A percentile compares a stretch with the other conserved stretches of the same genome.
Evolutionary conservation across 2,113 vertebrate genomes (phyloP).

Genomic region (Malurus melanocephalus): DNA sequence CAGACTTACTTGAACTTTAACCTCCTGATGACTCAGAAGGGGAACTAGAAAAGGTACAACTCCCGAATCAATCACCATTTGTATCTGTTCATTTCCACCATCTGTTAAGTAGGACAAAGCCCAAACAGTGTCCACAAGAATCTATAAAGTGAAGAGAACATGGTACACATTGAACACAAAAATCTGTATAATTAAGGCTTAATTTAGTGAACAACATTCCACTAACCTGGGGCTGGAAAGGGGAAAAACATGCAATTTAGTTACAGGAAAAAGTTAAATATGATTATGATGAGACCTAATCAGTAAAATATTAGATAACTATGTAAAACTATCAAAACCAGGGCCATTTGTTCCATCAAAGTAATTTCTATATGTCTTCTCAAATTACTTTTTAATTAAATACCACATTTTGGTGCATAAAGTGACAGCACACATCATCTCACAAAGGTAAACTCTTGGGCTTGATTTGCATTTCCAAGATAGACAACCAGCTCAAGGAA

Average conservation of each 20-base stretch:
- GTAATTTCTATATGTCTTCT: background rate
- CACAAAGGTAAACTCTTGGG: background rate
- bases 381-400: background rate
- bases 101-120: constrained; percentile 97
- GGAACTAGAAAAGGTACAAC: constrained; percentile 97
- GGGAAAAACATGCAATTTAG: background rate
- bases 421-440: background rate
- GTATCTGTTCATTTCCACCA: constrained; percentile 97
- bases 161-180: background rate
- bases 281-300: background rate
- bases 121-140: constrained; percentile 99
- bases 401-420: background rate
- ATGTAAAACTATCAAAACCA: background rate
- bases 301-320: background rate
- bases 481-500: background rate
- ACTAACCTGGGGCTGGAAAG: background rate
- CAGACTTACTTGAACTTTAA: constrained; percentile 95
- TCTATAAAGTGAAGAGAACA: constrained; percentile 71
- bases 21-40: constrained; percentile 97
- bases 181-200: background rate
- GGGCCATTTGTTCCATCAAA: background rate
- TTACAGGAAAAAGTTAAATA: background rate
- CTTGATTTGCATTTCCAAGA: background rate
- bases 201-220: background rate
- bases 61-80: constrained; percentile 98